Base-by-base conservation (phyloP, 2,113 vertebrate species). In the Catharus minimus region DNA sequence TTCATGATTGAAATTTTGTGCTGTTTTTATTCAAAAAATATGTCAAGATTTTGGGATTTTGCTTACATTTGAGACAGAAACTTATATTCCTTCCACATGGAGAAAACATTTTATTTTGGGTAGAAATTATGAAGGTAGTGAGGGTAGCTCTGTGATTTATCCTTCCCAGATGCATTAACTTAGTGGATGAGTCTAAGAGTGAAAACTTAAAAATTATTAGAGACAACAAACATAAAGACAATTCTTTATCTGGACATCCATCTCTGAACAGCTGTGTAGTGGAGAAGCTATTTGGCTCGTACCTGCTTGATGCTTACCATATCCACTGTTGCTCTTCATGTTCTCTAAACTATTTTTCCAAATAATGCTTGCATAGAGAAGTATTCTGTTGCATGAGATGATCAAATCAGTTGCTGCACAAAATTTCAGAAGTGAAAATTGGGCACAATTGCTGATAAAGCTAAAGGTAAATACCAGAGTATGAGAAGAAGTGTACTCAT, bases 71-170 rank as follows among this genome's bases (percentile, higher is more conserved):
- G 43, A 91, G 77, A 43, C 23, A 52, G 24, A 28, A 92, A 66
- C 9, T 86, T 79, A 7, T 11, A 18, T 32, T 55, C 39, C 79
- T 53, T 68, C 23, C 71, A 82, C 47, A 64, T 49, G 22, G 46
- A 73, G 50, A 72, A 88, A 75, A 32, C 15, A 9, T 61, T 94
- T 85, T 36, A 41, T 89, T 82, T 71, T 61, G 19, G 38, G 17
- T 72, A 75, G 79, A 68, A 88, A 79, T 91, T 91, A 82, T 60
- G 82, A 65, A 87, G 74, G 78, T 75, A 65, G 66, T 44, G 55
- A 79, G 49, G 13, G 10, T 56, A 61, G 38, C 13, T 72, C 53
- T 89, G 38, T 95, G 82, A 92, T 94, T 94, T 89, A 79, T 92
- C 79, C 92, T 92, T 78, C 38, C 53, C 53, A 76, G 85, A 82